Evolutionary conservation across 2,797 vertebrate genomes (phyloP).

Genomic region (Gorsachius magnificus): DNA sequence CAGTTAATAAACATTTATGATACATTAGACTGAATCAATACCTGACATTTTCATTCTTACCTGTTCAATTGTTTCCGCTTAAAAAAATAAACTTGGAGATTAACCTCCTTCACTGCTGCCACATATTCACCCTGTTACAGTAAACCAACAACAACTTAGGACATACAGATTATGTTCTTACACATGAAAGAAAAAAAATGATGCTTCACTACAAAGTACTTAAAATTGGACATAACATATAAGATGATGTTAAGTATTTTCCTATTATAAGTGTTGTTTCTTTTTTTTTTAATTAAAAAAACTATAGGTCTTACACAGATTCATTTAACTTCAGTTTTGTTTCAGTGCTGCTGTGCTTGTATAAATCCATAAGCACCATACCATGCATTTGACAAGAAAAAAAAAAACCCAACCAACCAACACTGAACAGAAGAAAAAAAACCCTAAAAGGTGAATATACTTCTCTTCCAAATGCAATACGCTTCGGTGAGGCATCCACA

Average conservation of each 20-base stretch:
- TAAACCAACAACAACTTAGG: neutral
- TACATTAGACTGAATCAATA: neutral
- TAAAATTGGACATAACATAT: neutral
- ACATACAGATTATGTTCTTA: neutral
- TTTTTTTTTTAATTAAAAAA: neutral
- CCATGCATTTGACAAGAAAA: neutral
- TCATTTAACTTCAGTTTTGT: neutral
- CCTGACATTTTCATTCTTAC: conserved; percentile 63
- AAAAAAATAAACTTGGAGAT: conserved; percentile 88
- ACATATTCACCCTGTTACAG: conserved; percentile 84
- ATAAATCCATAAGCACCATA: neutral
- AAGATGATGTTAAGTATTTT: neutral
- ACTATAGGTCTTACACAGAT: neutral
- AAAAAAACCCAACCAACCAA: neutral
- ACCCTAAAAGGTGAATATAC: conserved; percentile 60
- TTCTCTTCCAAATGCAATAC: conserved; percentile 82
- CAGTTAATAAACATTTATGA: neutral
- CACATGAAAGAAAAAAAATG: neutral
- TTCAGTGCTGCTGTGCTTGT: neutral
- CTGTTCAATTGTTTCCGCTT: conserved; percentile 83
- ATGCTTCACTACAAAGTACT: neutral
- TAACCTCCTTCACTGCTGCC: conserved; percentile 77
- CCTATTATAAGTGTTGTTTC: accelerated
- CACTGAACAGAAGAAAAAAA: neutral
- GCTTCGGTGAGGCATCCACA: conserved; percentile 77